phyloP scores from a whole-genome alignment of 37 sponge, comb jelly and placozoan genomes.

The Spongia lamella region DNA sequence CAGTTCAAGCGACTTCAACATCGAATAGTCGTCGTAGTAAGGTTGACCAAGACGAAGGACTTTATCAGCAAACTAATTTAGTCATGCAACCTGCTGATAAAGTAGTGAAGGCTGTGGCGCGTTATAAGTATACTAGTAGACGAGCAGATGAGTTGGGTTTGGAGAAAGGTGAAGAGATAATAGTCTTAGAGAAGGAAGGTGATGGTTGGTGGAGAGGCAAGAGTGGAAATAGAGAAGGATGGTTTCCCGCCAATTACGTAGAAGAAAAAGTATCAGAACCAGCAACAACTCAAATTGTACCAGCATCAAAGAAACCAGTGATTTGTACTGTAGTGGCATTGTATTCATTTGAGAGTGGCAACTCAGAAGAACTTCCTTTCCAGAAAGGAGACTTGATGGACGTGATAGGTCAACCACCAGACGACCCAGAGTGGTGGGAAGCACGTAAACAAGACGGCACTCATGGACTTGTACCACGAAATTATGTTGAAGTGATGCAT shows the following conservation, averaged over 20 bases:
- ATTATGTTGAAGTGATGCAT: conserved; percentile 80
- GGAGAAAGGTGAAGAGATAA: conserved; percentile 82
- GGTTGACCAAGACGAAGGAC: conserved; percentile 26
- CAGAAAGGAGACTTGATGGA: conserved; percentile 80
- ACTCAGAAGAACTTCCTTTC: conserved; percentile 80
- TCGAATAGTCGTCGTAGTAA: conserved; percentile 1
- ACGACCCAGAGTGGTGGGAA: conserved; percentile 95
- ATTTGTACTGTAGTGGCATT: conserved; percentile 74
- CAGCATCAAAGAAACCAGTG: conserved; percentile 33
- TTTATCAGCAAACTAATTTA: conserved; percentile 75
- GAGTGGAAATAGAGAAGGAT: conserved; percentile 64
- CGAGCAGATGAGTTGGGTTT: conserved; percentile 83
- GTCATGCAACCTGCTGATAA: conserved; percentile 22
- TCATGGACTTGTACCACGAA: conserved; percentile 80
- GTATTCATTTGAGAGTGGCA: conserved; percentile 78
- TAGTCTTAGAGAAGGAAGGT: conserved; percentile 87
- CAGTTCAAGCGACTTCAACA: neutral
- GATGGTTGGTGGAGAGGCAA: conserved; percentile 97
- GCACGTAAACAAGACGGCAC: conserved; percentile 58
- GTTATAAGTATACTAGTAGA: conserved; percentile 65
- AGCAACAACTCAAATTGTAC: neutral
- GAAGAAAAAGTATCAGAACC: conserved; percentile 55
- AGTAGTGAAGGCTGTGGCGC: conserved; percentile 62
- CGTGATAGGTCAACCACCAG: conserved; percentile 75
- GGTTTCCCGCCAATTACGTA: conserved; percentile 96